phyloP scores from a whole-genome alignment of 2,888 invertebrate genomes.

The Willowsia nigromaculata region DNA sequence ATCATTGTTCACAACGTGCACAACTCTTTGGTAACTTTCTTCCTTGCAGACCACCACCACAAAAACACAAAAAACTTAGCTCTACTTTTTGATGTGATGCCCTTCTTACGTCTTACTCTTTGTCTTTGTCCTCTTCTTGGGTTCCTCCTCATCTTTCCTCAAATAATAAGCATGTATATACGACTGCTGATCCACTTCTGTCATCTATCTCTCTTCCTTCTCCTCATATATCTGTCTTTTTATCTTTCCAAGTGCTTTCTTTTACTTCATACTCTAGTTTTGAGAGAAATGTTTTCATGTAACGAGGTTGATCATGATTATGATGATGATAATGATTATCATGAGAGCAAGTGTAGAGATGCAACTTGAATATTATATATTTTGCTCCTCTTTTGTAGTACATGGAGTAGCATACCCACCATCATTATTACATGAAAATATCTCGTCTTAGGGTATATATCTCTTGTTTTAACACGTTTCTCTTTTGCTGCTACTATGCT shows the following conservation, averaged over 20 bases:
- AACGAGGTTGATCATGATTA: slow-evolving; percentile 5
- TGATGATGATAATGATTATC: neutral
- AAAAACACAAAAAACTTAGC: neutral
- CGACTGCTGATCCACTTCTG: slow-evolving; percentile 19
- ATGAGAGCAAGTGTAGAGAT: neutral
- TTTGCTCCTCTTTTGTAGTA: neutral
- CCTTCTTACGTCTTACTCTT: neutral
- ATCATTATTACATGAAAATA: neutral
- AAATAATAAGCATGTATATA: neutral
- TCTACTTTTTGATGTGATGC: neutral
- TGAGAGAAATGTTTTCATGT: neutral
- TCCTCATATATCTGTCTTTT: slow-evolving; percentile 5
- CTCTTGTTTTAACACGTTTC: too few species aligned
- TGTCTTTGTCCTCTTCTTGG: slow-evolving; percentile 3
- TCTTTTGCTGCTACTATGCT: too few species aligned
- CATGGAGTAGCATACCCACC: neutral
- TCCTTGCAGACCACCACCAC: neutral
- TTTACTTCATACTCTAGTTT: neutral
- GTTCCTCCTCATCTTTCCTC: neutral
- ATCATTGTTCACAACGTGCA: too few species aligned
- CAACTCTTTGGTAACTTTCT: neutral
- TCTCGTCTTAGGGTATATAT: too few species aligned
- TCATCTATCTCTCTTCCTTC: slow-evolving; percentile 27
- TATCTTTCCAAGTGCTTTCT: slow-evolving; percentile 19
- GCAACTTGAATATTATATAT: slow-evolving; percentile 12